Percentiles rank a stretch among this genome's conserved stretches.
phyloP scores from a whole-genome alignment of 1,140 invertebrate genomes.

The Drosophila bocki region DNA sequence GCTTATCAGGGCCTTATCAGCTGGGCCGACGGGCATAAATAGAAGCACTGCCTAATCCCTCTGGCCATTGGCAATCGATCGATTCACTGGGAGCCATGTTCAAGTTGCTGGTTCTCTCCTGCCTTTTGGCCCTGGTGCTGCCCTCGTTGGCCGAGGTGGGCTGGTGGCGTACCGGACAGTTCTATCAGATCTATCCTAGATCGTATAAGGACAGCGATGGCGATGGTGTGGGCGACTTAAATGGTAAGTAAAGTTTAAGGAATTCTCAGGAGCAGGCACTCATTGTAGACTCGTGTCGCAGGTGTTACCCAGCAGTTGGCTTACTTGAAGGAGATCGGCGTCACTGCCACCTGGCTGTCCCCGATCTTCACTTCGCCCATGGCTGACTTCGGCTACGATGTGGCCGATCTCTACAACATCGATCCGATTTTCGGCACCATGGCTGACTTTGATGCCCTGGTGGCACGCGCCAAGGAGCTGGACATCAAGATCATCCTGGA shows the following conservation, averaged over 20 bases:
- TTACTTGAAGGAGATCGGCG: constrained; percentile 88
- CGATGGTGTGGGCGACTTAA: constrained; percentile 92
- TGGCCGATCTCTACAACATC: constrained; percentile 88
- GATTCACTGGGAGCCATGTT: constrained; percentile 33
- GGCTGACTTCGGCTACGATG: constrained; percentile 89
- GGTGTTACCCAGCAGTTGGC: constrained; percentile 87
- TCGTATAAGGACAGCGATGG: constrained; percentile 92
- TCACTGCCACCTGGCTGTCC: constrained; percentile 89
- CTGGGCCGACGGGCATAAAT: constrained; percentile 49
- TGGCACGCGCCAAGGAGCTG: constrained; percentile 86
- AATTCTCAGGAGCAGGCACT: rapidly evolving
- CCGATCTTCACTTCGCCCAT: constrained; percentile 88
- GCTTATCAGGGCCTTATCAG: constrained; percentile 55
- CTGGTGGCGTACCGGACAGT: constrained; percentile 90
- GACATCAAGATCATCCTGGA: constrained; percentile 92
- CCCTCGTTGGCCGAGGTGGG: constrained; percentile 62
- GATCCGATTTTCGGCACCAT: constrained; percentile 90
- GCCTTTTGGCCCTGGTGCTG: constrained; percentile 56
- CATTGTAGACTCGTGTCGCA: constrained; percentile 60
- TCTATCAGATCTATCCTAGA: constrained; percentile 93
- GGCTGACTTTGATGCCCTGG: constrained; percentile 89
- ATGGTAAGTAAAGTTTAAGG: constrained; percentile 73
- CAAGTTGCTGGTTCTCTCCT: constrained; percentile 57
- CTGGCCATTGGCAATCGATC: constrained; percentile 40
- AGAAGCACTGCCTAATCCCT: constrained; percentile 54